These are phyloP conservation scores for Coranthus polyacanthus DNA, from an alignment of 2,797 vertebrate species.

Conservation along the genomic window DNA sequence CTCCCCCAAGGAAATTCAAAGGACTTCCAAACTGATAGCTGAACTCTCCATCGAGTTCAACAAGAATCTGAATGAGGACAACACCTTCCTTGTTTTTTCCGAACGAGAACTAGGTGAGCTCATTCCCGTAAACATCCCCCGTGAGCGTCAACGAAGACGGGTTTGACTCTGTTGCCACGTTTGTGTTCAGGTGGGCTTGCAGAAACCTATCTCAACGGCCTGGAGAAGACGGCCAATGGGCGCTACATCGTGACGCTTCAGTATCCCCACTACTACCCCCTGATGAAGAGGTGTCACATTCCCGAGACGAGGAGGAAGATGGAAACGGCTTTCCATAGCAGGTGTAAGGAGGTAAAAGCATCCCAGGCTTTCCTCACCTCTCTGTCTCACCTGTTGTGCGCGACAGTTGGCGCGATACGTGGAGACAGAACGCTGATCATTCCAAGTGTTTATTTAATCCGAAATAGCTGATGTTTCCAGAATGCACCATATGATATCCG, in stretches of 20 bases:
- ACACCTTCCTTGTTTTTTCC: conserved; percentile 88
- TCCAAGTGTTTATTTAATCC: no score
- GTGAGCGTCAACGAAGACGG: no score
- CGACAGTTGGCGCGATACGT: background rate
- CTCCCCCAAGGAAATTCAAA: conserved; percentile 89
- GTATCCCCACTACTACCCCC: conserved; percentile 94
- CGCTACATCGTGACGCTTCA: conserved; percentile 91
- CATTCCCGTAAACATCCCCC: background rate
- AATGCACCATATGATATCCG: background rate
- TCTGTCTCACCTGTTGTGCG: background rate
- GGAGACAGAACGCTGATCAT: no score
- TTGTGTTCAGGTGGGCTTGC: conserved; percentile 87
- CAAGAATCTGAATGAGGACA: conserved; percentile 95
- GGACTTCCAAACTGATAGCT: conserved; percentile 89
- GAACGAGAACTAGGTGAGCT: conserved; percentile 89
- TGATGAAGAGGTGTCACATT: conserved; percentile 94
- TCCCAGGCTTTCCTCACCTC: background rate
- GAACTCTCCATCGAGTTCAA: conserved; percentile 96
- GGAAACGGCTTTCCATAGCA: conserved; percentile 93
- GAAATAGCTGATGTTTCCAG: background rate
- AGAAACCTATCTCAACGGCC: conserved; percentile 88
- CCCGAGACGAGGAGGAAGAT: conserved; percentile 93
- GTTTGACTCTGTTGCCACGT: background rate
- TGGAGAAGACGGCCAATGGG: conserved; percentile 86
- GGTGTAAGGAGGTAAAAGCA: conserved; percentile 91